Evolutionary conservation across 2,888 invertebrate species (phyloP), one percentile per base, ranked within the genome.

Genomic region (Archips xylosteana): DNA sequence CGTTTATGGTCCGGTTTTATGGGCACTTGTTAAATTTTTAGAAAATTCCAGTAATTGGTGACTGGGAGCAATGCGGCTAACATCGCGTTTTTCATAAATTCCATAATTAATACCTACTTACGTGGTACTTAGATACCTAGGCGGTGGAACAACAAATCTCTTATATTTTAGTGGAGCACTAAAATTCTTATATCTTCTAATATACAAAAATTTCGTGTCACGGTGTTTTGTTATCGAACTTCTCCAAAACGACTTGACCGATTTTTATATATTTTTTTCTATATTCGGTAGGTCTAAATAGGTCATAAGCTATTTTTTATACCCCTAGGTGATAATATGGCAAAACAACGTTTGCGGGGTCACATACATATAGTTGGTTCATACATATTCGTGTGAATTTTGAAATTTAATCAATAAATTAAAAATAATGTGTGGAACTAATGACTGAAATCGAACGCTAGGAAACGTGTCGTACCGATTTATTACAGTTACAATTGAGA

Each of bases 401-500:
- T 8, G 9, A 23, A 54, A 54, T 54, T 54, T 9, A 73, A 73
- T 73, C 72, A 68, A 73, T 73, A 73, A 73, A 73, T 69, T 64
- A 49, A 69, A 64, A 60, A 51, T 69, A 74, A 74, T 74, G 65
- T 54, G 70, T 64, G 60, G 54, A 68, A 68, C 65, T 74, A 74
- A 74, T 70, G 74, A 74, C 45, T 74, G 69, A 74, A 87, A 89
- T 86, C 81, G 87, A 85, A 84, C 80, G 81, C 82, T 81, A 83
- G 82, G 79, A 83, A 78, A 78, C 79, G 79, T 83, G 74, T 82
- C 81, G 80, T 80, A 86, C 85, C 85, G 89, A 92, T 91, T 89
- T 89, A 89, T 87, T 87, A 86, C 86, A 84, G 83, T 83, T 85
- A 88, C 90, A 87, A 90, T 88, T 85, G 85, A 82, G 84, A 85